Evolutionary conservation across 2,113 vertebrate species (phyloP).

Genomic region (Trematocara marginatum): DNA sequence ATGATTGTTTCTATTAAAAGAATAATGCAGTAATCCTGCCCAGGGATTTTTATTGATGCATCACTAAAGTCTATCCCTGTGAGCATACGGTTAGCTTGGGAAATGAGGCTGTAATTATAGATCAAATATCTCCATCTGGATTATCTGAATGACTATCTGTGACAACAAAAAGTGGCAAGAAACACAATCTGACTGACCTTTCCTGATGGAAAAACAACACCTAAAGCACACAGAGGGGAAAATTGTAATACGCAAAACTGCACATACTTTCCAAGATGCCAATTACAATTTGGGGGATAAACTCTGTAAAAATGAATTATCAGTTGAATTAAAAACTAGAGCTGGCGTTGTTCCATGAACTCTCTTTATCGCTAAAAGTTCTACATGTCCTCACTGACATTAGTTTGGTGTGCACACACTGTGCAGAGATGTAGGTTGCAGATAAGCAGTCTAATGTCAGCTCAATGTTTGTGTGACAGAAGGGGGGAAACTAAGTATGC

Average conservation of each 20-base stretch:
- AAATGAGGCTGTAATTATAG: slow-evolving; percentile 33
- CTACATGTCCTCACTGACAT: neutral
- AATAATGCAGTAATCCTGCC: neutral
- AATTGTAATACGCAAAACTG: neutral
- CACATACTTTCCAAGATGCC: neutral
- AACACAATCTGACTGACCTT: slow-evolving; percentile 57
- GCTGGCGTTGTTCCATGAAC: neutral
- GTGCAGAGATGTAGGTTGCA: neutral
- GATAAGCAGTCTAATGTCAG: neutral
- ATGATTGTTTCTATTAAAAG: neutral
- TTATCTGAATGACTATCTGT: slow-evolving; percentile 17
- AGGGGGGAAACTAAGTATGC: neutral
- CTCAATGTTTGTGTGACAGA: neutral
- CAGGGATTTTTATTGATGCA: neutral
- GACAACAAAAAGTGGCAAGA: slow-evolving; percentile 42
- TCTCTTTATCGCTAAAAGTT: neutral
- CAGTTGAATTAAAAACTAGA: neutral
- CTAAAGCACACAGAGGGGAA: neutral
- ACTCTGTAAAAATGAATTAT: neutral
- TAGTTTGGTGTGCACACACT: slow-evolving; percentile 17
- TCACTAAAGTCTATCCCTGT: neutral
- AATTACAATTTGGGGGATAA: neutral
- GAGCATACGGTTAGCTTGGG: slow-evolving; percentile 9
- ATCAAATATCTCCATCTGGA: slow-evolving; percentile 25
- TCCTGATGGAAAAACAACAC: slow-evolving; percentile 24